These are phyloP conservation scores for Cetonia aurata DNA, from an alignment of 2,888 invertebrate species.

Conservation along the genomic window DNA sequence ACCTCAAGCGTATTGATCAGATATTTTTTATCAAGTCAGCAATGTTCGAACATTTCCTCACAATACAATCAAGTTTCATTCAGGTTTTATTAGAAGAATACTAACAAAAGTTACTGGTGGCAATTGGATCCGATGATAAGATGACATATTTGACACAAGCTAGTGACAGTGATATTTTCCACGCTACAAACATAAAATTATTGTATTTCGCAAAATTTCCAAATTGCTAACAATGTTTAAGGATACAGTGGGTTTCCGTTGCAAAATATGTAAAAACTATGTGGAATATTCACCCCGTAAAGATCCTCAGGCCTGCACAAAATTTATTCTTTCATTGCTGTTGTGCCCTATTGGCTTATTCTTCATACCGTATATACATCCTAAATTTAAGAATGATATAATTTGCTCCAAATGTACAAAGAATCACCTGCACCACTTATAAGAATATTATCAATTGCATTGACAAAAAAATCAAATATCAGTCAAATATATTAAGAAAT, in stretches of 20 bases:
- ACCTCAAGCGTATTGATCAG: too few species aligned
- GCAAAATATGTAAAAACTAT: conserved; percentile 41
- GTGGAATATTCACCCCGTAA: conserved; percentile 29
- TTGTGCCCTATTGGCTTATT: conserved; percentile 51
- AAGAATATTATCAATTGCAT: conserved; percentile 5
- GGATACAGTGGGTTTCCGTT: conserved; percentile 32
- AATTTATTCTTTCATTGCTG: conserved; percentile 49
- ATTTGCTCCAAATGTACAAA: conserved; percentile 48
- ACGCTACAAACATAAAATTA: conserved; percentile 1
- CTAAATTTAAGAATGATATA: conserved; percentile 46
- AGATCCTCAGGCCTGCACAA: conserved; percentile 47
- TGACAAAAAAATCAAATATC: background rate
- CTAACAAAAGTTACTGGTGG: too few species aligned
- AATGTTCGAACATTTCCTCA: too few species aligned
- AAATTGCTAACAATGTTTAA: conserved; percentile 30
- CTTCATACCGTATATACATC: conserved; percentile 50
- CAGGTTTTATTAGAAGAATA: too few species aligned
- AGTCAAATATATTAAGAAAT: too few species aligned
- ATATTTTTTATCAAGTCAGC: too few species aligned
- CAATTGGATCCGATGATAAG: too few species aligned
- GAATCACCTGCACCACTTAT: conserved; percentile 15
- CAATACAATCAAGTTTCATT: too few species aligned
- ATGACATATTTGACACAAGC: too few species aligned
- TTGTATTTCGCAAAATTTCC: background rate
- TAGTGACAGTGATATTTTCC: too few species aligned